These are phyloP conservation scores for Triops longicaudatus DNA, from an alignment of 1,140 invertebrate species.

Conservation along the genomic window DNA sequence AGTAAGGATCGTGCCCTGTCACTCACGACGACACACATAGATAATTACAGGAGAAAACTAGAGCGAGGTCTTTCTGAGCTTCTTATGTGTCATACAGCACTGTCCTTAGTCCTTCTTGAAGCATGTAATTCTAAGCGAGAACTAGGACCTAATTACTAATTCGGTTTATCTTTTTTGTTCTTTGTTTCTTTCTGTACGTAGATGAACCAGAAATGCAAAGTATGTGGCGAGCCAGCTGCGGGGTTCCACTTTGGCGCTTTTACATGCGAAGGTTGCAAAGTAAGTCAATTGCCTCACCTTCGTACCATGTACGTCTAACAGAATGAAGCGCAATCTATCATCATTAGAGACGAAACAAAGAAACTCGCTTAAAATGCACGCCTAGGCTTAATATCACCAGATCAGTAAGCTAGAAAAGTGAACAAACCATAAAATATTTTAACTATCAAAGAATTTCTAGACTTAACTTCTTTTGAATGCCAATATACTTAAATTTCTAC, in stretches of 20 bases:
- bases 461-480: too few species aligned
- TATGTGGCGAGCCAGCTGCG: constrained; percentile 50
- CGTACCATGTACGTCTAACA: neutral
- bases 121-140: too few species aligned
- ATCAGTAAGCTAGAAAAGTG: too few species aligned
- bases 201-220: constrained; percentile 42
- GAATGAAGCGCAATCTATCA: too few species aligned
- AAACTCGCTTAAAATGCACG: too few species aligned
- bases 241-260: constrained; percentile 54
- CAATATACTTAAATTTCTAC: neutral
- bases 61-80: neutral
- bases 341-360: too few species aligned
- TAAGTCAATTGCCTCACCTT: constrained; percentile 41
- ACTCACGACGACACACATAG: constrained; percentile 4
- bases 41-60: neutral
- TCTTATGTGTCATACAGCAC: neutral
- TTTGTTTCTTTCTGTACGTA: constrained; percentile 29
- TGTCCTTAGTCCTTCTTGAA: too few species aligned
- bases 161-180: neutral
- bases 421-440: too few species aligned
- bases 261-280: constrained; percentile 54
- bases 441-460: neutral
- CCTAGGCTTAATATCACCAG: too few species aligned
- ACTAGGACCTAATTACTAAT: neutral
- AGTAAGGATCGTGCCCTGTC: neutral